phyloP scores from a whole-genome alignment of 1,140 invertebrate genomes.

The Drosophila prosaltans region DNA sequence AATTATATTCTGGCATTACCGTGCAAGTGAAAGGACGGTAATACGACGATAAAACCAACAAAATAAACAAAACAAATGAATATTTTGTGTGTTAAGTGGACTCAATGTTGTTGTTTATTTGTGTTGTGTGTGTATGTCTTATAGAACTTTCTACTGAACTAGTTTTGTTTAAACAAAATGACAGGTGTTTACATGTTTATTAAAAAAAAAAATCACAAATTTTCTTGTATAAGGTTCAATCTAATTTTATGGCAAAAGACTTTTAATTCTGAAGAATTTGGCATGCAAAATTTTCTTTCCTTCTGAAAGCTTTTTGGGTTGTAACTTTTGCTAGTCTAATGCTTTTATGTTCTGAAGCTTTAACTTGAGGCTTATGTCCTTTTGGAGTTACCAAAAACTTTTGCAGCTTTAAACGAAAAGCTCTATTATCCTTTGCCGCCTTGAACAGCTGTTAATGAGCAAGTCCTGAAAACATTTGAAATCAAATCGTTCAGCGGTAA shows the following conservation, averaged over 20 bases:
- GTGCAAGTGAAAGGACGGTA: background rate
- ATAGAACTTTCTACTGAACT: background rate
- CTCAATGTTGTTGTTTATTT: background rate
- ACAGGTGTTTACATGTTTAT: no score
- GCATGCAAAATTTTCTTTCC: no score
- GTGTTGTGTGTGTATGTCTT: background rate
- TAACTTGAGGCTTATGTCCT: no score
- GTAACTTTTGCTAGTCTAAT: no score
- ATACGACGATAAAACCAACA: background rate
- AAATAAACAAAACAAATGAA: background rate
- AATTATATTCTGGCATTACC: background rate
- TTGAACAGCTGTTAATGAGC: slow-evolving; percentile 53
- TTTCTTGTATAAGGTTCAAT: no score
- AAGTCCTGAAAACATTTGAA: slow-evolving; percentile 61
- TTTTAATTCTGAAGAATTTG: no score
- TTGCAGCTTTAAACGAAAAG: slow-evolving; percentile 37
- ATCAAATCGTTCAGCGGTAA: slow-evolving; percentile 70
- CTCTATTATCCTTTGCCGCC: slow-evolving; percentile 35
- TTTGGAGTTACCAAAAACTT: background rate
- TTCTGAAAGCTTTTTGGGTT: no score
- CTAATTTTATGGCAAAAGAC: no score
- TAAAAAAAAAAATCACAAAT: no score
- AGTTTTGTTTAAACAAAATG: no score
- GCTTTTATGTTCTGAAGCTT: no score
- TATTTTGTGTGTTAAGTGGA: slow-evolving; percentile 1